Evolutionary conservation across 2,888 invertebrate species (phyloP), one percentile per base, ranked within the genome.

Genomic region (Pammene aurita): DNA sequence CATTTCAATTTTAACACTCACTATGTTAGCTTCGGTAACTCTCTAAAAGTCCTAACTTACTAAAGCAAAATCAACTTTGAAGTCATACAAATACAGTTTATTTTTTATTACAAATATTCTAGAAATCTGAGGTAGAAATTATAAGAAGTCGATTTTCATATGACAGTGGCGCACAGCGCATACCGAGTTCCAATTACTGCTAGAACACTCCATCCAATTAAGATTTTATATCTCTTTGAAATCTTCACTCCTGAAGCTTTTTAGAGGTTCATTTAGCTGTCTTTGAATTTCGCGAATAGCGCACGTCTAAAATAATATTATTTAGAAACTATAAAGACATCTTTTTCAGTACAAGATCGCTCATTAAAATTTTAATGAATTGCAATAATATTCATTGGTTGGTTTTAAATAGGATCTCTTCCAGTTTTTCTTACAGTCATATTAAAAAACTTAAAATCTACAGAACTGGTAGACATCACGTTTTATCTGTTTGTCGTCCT

Each of bases 151-250:
- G 60, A 44, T 60, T 62, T 63, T 34, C 2, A 35, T 42, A 67
- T 56, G 61, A 41, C 14, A 46, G 0, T 35, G 34, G 44, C 14
- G 34, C 61, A 41, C 11, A 14, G 55, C 46, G 61, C 55, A 67
- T 67, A 55, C 67, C 26, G 14, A 61, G 48, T 56, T 56, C 62
- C 62, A 56, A 67, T 62, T 57, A 62, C 46, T 0, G 60, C 60
- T 66, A 60, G 60, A 50, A 56, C 41, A 60, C 42, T 57, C 55
- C 48, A 56, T 67, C 48, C 56, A 62, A 67, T 67, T 57, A 63
- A 50, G 42, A 34, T 41, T 41, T 52, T 67, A 50, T 57, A 56
- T 67, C 61, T 55, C 54, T 46, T 54, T n/a, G 26, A 50, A 61
- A 67, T 62, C 48, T 61, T 44, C 38, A 41, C 34, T 54, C 55